phyloP scores from a whole-genome alignment of 2,888 invertebrate genomes.

The Vandiemenella viatica region DNA sequence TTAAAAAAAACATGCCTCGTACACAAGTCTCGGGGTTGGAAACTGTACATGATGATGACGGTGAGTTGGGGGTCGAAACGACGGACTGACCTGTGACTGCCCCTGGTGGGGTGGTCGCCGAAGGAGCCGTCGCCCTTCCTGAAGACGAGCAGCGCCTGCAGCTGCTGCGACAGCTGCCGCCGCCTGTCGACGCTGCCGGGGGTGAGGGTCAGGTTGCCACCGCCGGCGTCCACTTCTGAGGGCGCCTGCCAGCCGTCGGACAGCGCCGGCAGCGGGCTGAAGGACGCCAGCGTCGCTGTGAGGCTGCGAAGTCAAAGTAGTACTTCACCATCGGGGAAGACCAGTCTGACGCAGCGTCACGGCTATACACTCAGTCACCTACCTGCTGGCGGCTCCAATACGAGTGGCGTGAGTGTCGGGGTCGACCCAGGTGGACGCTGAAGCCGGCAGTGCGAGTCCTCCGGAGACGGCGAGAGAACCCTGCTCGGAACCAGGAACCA shows the following conservation, averaged over 20 bases:
- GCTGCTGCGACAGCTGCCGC: conserved; percentile 3
- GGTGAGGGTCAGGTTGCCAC: neutral
- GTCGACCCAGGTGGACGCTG: neutral
- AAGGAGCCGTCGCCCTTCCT: conserved; percentile 49
- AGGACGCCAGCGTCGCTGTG: conserved; percentile 10
- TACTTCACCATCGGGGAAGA: neutral
- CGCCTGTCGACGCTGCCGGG: conserved; percentile 17
- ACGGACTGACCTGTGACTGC: conserved; percentile 38
- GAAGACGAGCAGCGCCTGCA: conserved; percentile 42
- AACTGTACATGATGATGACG: too few species aligned
- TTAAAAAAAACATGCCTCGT: too few species aligned
- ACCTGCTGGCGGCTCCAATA: neutral
- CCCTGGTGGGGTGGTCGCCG: conserved; percentile 47
- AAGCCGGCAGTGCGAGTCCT: conserved; percentile 39
- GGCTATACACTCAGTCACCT: neutral
- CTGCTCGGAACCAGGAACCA: conserved; percentile 47
- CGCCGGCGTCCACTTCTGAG: neutral
- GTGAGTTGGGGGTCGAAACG: too few species aligned
- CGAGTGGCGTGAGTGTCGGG: neutral
- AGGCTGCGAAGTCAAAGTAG: conserved; percentile 3
- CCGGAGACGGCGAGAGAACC: conserved; percentile 45
- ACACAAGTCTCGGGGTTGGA: too few species aligned
- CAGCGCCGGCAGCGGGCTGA: conserved; percentile 9
- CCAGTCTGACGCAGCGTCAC: neutral
- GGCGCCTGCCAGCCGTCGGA: conserved; percentile 30